phyloP scores from a whole-genome alignment of 2,113 vertebrate genomes.

The Calypte anna region DNA sequence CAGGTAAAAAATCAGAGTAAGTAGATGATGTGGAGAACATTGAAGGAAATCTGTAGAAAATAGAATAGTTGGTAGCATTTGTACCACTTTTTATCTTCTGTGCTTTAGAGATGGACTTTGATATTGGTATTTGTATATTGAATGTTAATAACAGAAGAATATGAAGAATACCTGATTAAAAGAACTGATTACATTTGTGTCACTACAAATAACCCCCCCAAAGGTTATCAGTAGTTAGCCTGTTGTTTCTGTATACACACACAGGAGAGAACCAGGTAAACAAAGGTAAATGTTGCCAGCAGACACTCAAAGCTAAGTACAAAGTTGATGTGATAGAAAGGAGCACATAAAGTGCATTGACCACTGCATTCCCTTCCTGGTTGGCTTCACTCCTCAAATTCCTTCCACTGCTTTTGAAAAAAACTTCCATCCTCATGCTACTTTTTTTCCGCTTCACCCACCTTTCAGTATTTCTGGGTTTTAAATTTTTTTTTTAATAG shows the following conservation, averaged over 20 bases:
- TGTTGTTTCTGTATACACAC: neutral
- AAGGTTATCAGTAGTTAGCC: neutral
- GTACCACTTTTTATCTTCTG: neutral
- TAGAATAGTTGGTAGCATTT: neutral
- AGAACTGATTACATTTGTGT: neutral
- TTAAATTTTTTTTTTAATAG: neutral
- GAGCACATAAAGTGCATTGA: neutral
- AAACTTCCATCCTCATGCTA: neutral
- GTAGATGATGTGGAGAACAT: neutral
- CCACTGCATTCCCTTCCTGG: neutral
- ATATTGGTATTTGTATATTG: neutral
- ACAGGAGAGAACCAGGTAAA: neutral
- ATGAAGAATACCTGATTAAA: rapidly evolving
- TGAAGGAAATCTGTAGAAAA: neutral
- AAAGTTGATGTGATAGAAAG: neutral
- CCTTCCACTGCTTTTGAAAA: neutral
- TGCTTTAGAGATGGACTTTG: neutral
- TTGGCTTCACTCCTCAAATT: neutral
- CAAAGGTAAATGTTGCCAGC: neutral
- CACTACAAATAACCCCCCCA: neutral
- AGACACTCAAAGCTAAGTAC: neutral
- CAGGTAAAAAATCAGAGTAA: neutral
- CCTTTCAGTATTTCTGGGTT: neutral
- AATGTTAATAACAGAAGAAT: neutral
- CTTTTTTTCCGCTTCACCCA: neutral